Evolutionary conservation across 2,888 invertebrate species (phyloP).

Genomic region (Eupithecia subfuscata): DNA sequence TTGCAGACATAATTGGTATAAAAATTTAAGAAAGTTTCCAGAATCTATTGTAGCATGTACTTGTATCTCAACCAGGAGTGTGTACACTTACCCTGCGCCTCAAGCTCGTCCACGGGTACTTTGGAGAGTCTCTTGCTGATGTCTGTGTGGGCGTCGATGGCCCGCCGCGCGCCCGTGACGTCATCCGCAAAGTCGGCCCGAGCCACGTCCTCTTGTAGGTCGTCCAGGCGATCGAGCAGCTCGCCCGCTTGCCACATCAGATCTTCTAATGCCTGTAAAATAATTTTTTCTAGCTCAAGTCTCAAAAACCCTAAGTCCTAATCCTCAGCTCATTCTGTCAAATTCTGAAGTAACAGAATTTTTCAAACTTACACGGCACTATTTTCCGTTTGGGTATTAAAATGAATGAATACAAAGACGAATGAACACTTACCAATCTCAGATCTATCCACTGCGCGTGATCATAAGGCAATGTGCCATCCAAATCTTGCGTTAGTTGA

Average conservation of each 20-base stretch:
- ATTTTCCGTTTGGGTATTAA: neutral
- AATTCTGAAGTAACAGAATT: neutral
- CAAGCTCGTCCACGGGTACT: slow-evolving; percentile 96
- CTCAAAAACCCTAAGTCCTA: neutral
- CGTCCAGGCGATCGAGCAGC: slow-evolving; percentile 95
- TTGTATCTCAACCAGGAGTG: neutral
- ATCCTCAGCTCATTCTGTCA: neutral
- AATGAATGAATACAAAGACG: neutral
- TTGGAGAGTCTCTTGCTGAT: slow-evolving; percentile 97
- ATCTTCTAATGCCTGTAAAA: slow-evolving; percentile 91
- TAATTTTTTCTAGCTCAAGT: neutral
- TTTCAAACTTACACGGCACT: too few species aligned
- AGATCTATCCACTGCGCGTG: slow-evolving; percentile 99
- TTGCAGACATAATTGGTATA: neutral
- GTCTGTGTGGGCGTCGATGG: slow-evolving; percentile 96
- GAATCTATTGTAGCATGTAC: neutral
- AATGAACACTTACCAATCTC: slow-evolving; percentile 84
- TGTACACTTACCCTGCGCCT: slow-evolving; percentile 89
- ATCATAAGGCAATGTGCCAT: slow-evolving; percentile 96
- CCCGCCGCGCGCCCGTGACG: slow-evolving; percentile 94
- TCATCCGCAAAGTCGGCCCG: slow-evolving; percentile 98
- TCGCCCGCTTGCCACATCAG: slow-evolving; percentile 98
- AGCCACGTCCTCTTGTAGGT: slow-evolving; percentile 95
- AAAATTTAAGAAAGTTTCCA: neutral
- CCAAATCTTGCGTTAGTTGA: slow-evolving; percentile 96